Conservation (phyloP, 2,113 vertebrate species). For the Varanus salvator region DNA sequence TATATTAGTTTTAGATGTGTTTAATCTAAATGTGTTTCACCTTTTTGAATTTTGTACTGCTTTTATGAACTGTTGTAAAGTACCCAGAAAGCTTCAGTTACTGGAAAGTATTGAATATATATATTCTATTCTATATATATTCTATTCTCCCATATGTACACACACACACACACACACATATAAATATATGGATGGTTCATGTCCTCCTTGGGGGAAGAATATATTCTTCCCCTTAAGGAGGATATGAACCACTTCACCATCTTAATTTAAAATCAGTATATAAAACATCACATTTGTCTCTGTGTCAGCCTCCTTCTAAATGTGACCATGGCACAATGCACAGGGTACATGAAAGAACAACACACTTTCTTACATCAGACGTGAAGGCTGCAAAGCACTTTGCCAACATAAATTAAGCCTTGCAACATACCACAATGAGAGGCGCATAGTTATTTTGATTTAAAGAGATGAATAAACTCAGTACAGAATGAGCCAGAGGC, state of each 20-base stretch:
- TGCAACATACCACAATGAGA: accelerated
- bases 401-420: constrained; percentile 1
- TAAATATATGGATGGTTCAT: too few relatives aligned
- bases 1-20: too few relatives aligned
- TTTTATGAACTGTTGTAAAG: too few relatives aligned
- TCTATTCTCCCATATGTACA: too few relatives aligned
- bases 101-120: too few relatives aligned
- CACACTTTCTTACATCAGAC: not conserved
- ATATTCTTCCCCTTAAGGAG: not conserved
- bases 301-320: not conserved
- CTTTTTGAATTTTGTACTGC: too few relatives aligned
- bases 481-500: accelerated
- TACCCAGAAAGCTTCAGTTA: too few relatives aligned
- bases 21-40: too few relatives aligned
- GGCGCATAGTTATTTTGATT: constrained; percentile 8
- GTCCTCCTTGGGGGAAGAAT: too few relatives aligned
- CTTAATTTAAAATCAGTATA: not conserved
- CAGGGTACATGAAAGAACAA: not conserved
- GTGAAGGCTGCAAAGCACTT: not conserved
- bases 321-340: not conserved
- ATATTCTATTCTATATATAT: too few relatives aligned
- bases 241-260: not conserved
- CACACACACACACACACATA: too few relatives aligned
- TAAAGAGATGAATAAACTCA: not conserved
- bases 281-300: not conserved